Conservation (phyloP, 2,888 invertebrate genomes). For the Stenotaenia linearis region DNA sequence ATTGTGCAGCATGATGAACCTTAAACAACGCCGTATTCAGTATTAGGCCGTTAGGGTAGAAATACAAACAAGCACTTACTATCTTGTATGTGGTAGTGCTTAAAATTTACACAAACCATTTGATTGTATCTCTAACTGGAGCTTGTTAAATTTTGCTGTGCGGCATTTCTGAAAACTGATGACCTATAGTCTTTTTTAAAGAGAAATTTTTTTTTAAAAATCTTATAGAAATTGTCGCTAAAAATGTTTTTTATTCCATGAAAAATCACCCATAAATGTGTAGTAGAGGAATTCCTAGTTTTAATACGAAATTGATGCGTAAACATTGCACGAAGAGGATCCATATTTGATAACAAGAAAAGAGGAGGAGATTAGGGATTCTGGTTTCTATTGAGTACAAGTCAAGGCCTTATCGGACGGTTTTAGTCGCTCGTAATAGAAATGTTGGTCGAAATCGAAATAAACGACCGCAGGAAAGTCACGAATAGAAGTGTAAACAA, state of each 20-base stretch:
- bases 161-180: too few relatives aligned
- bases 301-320: conserved; percentile 3
- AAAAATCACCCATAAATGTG: too few relatives aligned
- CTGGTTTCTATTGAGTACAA: background rate
- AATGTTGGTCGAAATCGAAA: background rate
- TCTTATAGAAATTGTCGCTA: too few relatives aligned
- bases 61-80: background rate
- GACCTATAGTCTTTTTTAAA: background rate
- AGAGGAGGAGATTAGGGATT: background rate
- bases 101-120: background rate
- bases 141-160: too few relatives aligned
- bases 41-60: background rate
- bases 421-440: background rate
- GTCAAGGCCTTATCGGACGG: conserved; percentile 15
- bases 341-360: background rate
- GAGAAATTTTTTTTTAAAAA: too few relatives aligned
- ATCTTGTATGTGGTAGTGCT: background rate
- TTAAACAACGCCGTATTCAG: background rate
- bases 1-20: background rate
- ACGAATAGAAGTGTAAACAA: background rate
- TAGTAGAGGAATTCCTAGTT: too few relatives aligned
- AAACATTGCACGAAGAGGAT: background rate
- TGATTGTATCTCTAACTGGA: background rate
- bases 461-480: background rate
- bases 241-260: too few relatives aligned